Base-by-base conservation (phyloP, 2,113 vertebrate genomes). In the Corythoichthys intestinalis region DNA sequence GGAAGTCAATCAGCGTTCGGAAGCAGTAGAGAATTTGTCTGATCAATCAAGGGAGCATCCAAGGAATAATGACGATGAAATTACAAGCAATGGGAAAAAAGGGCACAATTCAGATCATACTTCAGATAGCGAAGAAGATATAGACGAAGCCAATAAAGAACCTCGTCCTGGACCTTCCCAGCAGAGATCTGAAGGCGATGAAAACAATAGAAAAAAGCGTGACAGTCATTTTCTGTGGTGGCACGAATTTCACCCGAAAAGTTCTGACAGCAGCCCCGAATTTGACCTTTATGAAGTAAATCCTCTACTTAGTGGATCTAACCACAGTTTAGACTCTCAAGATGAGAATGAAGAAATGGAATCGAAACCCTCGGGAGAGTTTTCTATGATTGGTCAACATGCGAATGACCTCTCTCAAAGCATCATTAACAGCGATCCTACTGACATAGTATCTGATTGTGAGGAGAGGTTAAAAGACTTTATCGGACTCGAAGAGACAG, bases 401-500 rank as follows among this genome's bases (percentile, higher is more conserved):
- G 9, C 20, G n/a, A 20, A 11, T 1, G 53, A 56, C 17, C 53
- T 20, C 4, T 2, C 17, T 20, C 8, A 12, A 63, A 47, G 61
- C 44, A 4, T 63, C 5, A 7, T 2, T 6, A 28, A 47, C 20
- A 46, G 61, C 5, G 41, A 63, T 13, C 20, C 41, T 2, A 41
- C 41, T 14, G n/a, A 12, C 12, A 41, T 46, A 13, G 41, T 20
- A 13, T 63, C 61, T 11, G 41, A 47, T 6, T 46, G 14, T 12
- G 61, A 63, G 41, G 61, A 63, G 41, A 63, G 61, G 41, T 63
- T 47, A 0, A 46, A 63, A 34, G 61, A 63, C 20, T 63, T 63
- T 13, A 47, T 13, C 41, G 20, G 6, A 63, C 41, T 44, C 41
- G 41, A 47, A 63, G 61, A 63, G n/a, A 6, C 41, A 1, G 17